These are phyloP conservation scores for Enteromius viviparus DNA, from an alignment of 2,797 vertebrate genomes.

Conservation along the genomic window DNA sequence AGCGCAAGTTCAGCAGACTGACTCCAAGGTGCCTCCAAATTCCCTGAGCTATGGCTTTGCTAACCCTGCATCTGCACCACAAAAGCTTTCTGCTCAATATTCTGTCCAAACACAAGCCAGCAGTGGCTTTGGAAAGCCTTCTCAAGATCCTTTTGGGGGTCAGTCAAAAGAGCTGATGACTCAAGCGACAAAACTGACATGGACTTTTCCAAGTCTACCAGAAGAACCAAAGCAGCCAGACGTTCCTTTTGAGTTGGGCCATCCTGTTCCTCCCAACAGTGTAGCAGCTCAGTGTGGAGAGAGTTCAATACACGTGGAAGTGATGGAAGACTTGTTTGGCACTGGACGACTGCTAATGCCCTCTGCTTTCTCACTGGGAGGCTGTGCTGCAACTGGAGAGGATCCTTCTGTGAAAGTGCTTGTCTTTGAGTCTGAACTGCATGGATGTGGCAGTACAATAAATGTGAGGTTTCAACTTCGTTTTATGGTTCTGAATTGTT, in stretches of 20 bases:
- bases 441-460: slow-evolving; percentile 64
- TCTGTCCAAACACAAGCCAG: background rate
- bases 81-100: background rate
- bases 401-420: slow-evolving; percentile 38
- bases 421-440: slow-evolving; percentile 62
- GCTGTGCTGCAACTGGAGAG: slow-evolving; percentile 56
- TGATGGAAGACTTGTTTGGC: slow-evolving; percentile 71
- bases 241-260: background rate
- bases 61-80: background rate
- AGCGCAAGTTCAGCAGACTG: background rate
- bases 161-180: slow-evolving; percentile 37
- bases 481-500: background rate
- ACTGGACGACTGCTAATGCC: slow-evolving; percentile 65
- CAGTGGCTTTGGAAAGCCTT: background rate
- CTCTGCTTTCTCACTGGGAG: slow-evolving; percentile 68
- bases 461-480: background rate
- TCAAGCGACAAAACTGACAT: background rate
- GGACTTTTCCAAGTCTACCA: slow-evolving; percentile 9
- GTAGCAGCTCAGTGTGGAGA: slow-evolving; percentile 67
- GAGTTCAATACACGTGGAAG: slow-evolving; percentile 60
- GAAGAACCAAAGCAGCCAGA: background rate
- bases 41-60: background rate
- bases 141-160: background rate
- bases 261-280: slow-evolving; percentile 53
- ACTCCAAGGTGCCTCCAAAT: background rate